Base-by-base conservation (phyloP, 2,113 vertebrate species). In the Syngnathus scovelli region DNA sequence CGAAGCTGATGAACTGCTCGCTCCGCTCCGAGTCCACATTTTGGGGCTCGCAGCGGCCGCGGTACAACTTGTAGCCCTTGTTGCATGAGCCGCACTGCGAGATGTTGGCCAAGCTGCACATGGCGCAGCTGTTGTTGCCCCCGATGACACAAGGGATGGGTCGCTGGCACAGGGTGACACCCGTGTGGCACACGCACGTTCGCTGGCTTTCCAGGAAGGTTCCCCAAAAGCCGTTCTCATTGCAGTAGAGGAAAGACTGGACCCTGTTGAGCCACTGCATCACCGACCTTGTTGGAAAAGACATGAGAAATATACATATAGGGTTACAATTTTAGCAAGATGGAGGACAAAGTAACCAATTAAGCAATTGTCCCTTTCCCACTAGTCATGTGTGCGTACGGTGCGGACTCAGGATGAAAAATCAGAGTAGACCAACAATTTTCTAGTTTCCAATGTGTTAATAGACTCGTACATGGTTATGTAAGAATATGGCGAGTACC, bases 71-170 rank as follows among this genome's bases (percentile, higher is more conserved):
- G 81, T 95, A 99, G 89, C 97, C 97, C 90, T 98, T 98, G 94
- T 99, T 99, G 90, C 97, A 99, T 7, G 97, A 98, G 83, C 97
- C 97, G 0, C 97, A 99, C 78, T 98, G 95, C 0, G 97, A 98
- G 86, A 98, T 98, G 92, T 99, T 98, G 80, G 96, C 95, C 75
- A 98, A 89, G 81, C 97, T 99, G 90, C 97, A 99, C 97, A 99
- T 99, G 88, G 97, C 97, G n/a, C 97, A 99, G 88, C 96, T 99
- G 91, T 98, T 97, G 93, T 99, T 99, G 66, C 96, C 96, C 0
- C 97, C 97, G 0, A 99, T 99, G 87, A 96, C 91, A 78, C 97
- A 99, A 1, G 97, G 97, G 76, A 99, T 96, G 56, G 97, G 95
- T 23, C 97, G 93, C 88, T 98, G 97, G 86, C 97, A 99, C 69